These are phyloP conservation scores for Metopolophium dirhodum DNA, from an alignment of 1,140 invertebrate genomes.

Conservation along the genomic window DNA sequence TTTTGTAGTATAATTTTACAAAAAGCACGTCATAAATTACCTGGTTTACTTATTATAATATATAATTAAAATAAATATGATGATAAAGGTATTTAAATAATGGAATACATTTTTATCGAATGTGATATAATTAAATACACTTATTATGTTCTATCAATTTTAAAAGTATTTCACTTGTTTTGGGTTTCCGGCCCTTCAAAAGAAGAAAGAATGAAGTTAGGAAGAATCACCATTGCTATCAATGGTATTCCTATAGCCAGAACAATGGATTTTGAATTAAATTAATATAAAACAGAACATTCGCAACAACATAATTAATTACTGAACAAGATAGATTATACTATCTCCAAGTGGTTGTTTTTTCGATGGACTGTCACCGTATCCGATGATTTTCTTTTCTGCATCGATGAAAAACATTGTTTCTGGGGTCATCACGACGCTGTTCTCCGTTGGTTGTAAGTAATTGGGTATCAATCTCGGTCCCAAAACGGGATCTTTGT, in stretches of 20 bases:
- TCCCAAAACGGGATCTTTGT: conserved; percentile 76
- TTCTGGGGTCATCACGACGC: neutral
- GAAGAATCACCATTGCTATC: neutral
- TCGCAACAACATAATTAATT: neutral
- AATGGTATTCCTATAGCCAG: neutral
- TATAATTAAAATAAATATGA: neutral
- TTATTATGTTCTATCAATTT: neutral
- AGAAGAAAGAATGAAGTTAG: neutral
- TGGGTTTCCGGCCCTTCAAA: neutral
- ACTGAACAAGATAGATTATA: conserved; percentile 30
- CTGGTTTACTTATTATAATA: neutral
- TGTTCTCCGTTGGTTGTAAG: conserved; percentile 65
- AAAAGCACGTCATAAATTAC: neutral
- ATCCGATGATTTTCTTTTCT: conserved; percentile 25
- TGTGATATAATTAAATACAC: neutral
- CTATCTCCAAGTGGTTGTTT: conserved; percentile 20
- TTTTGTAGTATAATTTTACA: neutral
- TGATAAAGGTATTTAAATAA: neutral
- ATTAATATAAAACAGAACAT: neutral
- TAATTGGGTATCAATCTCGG: conserved; percentile 76
- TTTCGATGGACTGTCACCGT: neutral
- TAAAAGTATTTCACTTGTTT: neutral
- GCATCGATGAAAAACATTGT: neutral
- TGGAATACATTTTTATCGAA: neutral
- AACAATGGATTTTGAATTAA: neutral